Evolutionary conservation across 1,140 invertebrate genomes (phyloP), one percentile per base, ranked within the genome.

Genomic region (Drosophila biarmipes): DNA sequence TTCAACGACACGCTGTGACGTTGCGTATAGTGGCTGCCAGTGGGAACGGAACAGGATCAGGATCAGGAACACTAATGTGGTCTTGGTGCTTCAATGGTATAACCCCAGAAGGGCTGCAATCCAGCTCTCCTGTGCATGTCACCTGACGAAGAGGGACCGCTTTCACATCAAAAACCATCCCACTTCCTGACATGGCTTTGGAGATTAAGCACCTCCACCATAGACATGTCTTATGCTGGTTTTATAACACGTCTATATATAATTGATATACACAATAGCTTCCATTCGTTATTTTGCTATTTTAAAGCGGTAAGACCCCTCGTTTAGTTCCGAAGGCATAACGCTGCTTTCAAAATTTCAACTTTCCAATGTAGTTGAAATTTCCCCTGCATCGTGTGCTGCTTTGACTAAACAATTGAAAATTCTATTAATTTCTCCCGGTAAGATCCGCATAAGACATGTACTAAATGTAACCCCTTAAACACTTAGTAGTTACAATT

Each of bases 1-100:
- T 80, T 91, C 12, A 92, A 92, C 61, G 91, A 92, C 57, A 92
- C 91, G 27, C 79, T 91, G 63, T 90, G 78, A 90, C 85, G 58
- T 64, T 64, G 72, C 37, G 42, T 73, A 21, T 38, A 49, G 24
- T 68, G 79, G 73, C 24, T 69, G 38, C 48, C 58, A 43, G 7
- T 64, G 24, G 53, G 48, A 68, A 17, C 53, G 76, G 69, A 19
- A 51, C n/a, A 29, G 37, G 59, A 42, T 35, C 42, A 31, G 40
- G 51, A 48, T 35, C 42, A 31, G 40, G 51, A 48, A 35, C n/a
- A 34, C 19, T 69, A 24, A 55, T 5, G 27, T 35, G 42, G 40
- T 17, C 15, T 17, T 42, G 40, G 14, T 42, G 40, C 40, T 42
- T 15, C 19, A 40, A 38, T 38, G 19, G 46, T 66, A 38, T 48